Evolutionary conservation across 2,888 invertebrate species (phyloP).

Genomic region (Leptopilina syphax): DNA sequence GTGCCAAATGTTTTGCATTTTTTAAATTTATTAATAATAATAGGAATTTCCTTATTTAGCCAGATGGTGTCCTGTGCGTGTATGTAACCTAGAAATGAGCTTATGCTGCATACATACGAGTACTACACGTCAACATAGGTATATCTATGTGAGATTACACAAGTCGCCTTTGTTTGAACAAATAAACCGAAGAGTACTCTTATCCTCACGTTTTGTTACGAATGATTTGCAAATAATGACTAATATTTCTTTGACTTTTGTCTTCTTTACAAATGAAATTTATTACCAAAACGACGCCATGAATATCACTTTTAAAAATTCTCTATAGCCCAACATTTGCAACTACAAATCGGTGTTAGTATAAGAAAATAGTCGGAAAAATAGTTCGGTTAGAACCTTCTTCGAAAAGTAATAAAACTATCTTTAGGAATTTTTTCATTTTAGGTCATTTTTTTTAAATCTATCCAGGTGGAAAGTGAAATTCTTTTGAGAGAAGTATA

Average conservation of each 20-base stretch:
- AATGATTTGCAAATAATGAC: constrained; percentile 38
- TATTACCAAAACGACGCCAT: constrained; percentile 14
- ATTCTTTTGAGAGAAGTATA: constrained; percentile 20
- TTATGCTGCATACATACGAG: neutral
- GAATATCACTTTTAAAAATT: too few relatives aligned
- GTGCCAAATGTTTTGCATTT: neutral
- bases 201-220: constrained; percentile 35
- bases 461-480: constrained; percentile 22
- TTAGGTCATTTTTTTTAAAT: neutral
- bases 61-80: neutral
- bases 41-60: constrained; percentile 11
- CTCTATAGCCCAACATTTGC: too few relatives aligned
- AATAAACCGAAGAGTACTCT: constrained; percentile 34
- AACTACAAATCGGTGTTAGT: too few relatives aligned
- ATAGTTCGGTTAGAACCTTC: too few relatives aligned
- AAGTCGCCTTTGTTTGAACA: constrained; percentile 36
- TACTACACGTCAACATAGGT: constrained; percentile 16
- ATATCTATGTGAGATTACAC: constrained; percentile 22
- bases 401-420: neutral
- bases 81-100: constrained; percentile 23
- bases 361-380: too few relatives aligned
- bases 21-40: neutral
- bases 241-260: constrained; percentile 29
- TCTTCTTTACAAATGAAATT: neutral
- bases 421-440: neutral